Conservation (phyloP, 2,888 invertebrate genomes). For the Synergus umbraculus region DNA sequence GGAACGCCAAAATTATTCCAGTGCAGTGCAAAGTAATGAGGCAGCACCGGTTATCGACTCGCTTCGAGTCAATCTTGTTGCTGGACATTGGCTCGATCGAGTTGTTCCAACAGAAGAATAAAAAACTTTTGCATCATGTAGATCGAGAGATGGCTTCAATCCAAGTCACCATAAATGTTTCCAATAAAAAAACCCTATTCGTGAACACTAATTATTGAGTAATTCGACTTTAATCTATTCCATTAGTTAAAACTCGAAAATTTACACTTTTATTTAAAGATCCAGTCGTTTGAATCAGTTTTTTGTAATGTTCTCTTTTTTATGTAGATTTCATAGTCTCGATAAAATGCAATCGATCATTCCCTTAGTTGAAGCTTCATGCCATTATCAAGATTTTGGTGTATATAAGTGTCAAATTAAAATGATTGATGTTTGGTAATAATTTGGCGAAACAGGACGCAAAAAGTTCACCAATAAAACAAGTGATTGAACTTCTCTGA, state of each 20-base stretch:
- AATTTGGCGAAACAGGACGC: slow-evolving; percentile 41
- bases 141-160: neutral
- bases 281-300: no score
- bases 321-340: slow-evolving; percentile 55
- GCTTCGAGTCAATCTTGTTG: slow-evolving; percentile 1
- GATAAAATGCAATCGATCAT: slow-evolving; percentile 67
- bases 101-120: neutral
- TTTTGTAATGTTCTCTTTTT: neutral
- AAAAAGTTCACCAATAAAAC: neutral
- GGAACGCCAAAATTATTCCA: neutral
- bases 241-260: neutral
- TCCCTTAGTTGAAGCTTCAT: slow-evolving; percentile 42
- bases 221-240: neutral
- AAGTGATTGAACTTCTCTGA: neutral
- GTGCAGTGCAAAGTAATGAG: slow-evolving; percentile 18
- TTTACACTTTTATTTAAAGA: neutral
- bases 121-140: slow-evolving; percentile 1
- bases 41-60: slow-evolving; percentile 2
- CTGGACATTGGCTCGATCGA: neutral
- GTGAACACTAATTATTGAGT: neutral
- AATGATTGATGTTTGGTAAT: slow-evolving; percentile 69
- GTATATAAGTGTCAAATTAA: slow-evolving; percentile 72
- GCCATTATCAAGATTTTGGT: slow-evolving; percentile 63
- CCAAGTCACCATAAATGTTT: neutral
- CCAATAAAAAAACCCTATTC: no score